Evolutionary conservation across 2,888 invertebrate genomes (phyloP).

Genomic region (Scaptomyza parva): DNA sequence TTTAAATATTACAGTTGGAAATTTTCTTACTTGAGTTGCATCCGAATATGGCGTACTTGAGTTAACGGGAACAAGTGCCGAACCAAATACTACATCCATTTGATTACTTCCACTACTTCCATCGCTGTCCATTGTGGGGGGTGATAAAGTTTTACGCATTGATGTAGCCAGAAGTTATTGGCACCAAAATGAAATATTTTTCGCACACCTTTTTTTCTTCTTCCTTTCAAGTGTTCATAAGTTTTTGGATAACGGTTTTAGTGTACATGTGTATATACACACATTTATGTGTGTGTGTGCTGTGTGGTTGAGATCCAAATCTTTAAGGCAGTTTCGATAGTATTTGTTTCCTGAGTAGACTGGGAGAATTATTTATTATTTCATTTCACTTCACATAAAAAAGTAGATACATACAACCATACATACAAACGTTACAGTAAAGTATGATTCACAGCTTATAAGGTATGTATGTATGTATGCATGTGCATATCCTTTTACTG

Average conservation of each 20-base stretch:
- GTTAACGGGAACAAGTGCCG: slow-evolving; percentile 94
- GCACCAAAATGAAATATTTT: slow-evolving; percentile 44
- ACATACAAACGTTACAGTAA: not conserved
- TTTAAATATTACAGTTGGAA: not conserved
- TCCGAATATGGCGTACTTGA: slow-evolving; percentile 98
- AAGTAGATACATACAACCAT: slow-evolving; percentile 1
- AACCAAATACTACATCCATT: slow-evolving; percentile 90
- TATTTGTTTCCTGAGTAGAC: slow-evolving; percentile 76
- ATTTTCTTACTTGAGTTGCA: slow-evolving; percentile 95
- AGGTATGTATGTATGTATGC: slow-evolving; percentile 9
- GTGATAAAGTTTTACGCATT: slow-evolving; percentile 1
- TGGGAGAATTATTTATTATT: slow-evolving; percentile 70
- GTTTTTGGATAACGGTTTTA: slow-evolving; percentile 17
- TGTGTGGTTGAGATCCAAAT: slow-evolving; percentile 27
- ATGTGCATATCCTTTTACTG: slow-evolving; percentile 15
- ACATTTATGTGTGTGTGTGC: not conserved
- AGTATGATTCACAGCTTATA: slow-evolving; percentile 11
- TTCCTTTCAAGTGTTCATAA: slow-evolving; percentile 28
- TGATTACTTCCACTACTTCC: slow-evolving; percentile 42
- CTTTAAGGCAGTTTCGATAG: slow-evolving; percentile 40
- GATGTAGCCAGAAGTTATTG: slow-evolving; percentile 39
- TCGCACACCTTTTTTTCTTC: slow-evolving; percentile 13
- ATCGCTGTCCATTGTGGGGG: slow-evolving; percentile 47
- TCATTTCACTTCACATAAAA: slow-evolving; percentile 16
- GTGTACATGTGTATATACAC: slow-evolving; percentile 11